These are phyloP conservation scores for Ploceus nigricollis DNA, from an alignment of 2,113 vertebrate genomes.

Conservation along the genomic window DNA sequence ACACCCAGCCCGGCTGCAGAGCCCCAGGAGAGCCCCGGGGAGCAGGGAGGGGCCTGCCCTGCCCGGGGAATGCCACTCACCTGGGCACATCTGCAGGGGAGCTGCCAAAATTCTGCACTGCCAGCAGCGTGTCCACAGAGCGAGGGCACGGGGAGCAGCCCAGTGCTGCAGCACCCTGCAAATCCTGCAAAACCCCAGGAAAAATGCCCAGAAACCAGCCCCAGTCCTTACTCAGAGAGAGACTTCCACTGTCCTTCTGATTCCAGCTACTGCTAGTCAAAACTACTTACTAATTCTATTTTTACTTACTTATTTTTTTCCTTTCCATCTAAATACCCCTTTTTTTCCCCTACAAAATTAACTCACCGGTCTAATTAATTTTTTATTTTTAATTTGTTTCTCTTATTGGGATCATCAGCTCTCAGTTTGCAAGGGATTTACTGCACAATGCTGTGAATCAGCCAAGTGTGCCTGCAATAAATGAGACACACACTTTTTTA, in stretches of 20 bases:
- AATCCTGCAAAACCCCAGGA: background rate
- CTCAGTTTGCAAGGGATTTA: background rate
- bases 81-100: constrained; percentile 75
- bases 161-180: background rate
- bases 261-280: background rate
- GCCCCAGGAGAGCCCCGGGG: background rate
- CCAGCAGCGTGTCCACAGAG: background rate
- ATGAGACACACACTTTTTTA: rapidly evolving
- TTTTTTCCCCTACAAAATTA: rapidly evolving
- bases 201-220: background rate
- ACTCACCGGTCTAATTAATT: rapidly evolving
- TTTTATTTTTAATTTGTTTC: background rate
- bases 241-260: rapidly evolving
- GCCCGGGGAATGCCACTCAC: constrained; percentile 78
- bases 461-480: rapidly evolving
- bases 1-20: constrained; percentile 74
- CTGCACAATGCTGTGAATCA: rapidly evolving
- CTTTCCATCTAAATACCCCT: background rate
- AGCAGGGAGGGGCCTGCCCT: constrained; percentile 67
- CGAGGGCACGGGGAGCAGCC: background rate
- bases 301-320: rapidly evolving
- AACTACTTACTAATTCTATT: background rate
- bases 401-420: background rate
- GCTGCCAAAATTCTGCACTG: constrained; percentile 54
- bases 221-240: rapidly evolving